Evolutionary conservation across 2,113 vertebrate species (phyloP), one percentile per base, ranked within the genome.

Genomic region (Oncorhynchus keta): DNA sequence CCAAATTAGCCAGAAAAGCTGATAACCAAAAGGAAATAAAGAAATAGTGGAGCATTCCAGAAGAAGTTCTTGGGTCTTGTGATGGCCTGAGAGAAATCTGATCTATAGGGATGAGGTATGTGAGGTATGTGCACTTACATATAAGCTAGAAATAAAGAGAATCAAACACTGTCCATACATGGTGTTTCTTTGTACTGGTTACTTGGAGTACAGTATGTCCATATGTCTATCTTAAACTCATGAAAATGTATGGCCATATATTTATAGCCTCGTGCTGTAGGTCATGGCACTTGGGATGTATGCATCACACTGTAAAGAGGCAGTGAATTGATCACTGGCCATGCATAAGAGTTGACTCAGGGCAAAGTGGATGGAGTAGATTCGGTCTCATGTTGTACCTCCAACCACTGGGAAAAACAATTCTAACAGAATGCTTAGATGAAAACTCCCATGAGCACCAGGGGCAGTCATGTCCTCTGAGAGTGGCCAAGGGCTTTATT

Each of bases 381-480:
- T 65, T 76, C 73, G 72, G 73, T 76, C 79, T 79, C 76, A 57
- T 80, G 76, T 61, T 77, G 72, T 81, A 80, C 80, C 82, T 79
- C 84, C 80, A 75, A 70, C 84, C 86, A 70, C 82, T 89, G 81
- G 85, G 74, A 5, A 35, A 6, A 84, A 85, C 77, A 87, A 86
- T 85, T 74, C 72, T 81, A 82, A 77, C 78, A 74, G 78, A 86
- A 81, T 71, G 75, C 80, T 83, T 76, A 68, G 85, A 78, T 72
- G 81, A 88, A 86, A 80, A 78, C 51, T 87, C 79, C 83, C 74
- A 75, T 64, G 72, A 88, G 86, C 83, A 72, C 83, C 75, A 48
- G 80, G 81, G 82, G 82, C 83, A 86, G 84, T 80, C 83, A 76
- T 85, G 89, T 92, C 88, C 88, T 88, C 78, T 78, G 84, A 87